A percentile compares a stretch with the other conserved stretches of the same genome.
Conservation (phyloP, 2,888 invertebrate genomes). For the Dolomedes plantarius region DNA sequence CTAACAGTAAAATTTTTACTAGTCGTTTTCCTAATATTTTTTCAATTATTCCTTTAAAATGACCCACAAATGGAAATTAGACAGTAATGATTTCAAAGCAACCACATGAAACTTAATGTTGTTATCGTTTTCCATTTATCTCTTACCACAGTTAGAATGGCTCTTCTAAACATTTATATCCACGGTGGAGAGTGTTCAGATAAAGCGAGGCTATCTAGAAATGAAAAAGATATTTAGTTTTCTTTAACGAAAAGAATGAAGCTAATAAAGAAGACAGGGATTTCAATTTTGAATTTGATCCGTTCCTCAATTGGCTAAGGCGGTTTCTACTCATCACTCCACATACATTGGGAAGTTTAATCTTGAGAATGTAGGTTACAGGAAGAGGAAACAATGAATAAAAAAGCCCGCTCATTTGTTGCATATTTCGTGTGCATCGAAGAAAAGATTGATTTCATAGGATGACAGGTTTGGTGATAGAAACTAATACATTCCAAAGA, state of each 20-base stretch:
- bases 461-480: conserved; percentile 24
- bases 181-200: no score
- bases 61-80: no score
- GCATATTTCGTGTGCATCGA: conserved; percentile 16
- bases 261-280: conserved; percentile 6
- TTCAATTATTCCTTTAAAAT: no score
- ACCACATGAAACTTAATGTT: no score
- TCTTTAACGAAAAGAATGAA: not conserved
- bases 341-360: conserved; percentile 44
- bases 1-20: no score
- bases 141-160: no score
- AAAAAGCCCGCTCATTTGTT: conserved; percentile 24
- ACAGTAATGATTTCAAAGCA: no score
- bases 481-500: not conserved
- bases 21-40: no score
- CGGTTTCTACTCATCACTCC: conserved; percentile 28
- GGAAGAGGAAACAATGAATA: conserved; percentile 23
- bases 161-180: no score
- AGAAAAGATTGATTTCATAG: conserved; percentile 44
- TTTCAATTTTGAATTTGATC: conserved; percentile 47
- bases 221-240: no score
- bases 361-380: conserved; percentile 23
- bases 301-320: conserved; percentile 31
- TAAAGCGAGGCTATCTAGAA: no score
- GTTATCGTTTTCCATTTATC: no score